phyloP scores from a whole-genome alignment of 2,113 vertebrate species.

The Clarias macrocephalus region DNA sequence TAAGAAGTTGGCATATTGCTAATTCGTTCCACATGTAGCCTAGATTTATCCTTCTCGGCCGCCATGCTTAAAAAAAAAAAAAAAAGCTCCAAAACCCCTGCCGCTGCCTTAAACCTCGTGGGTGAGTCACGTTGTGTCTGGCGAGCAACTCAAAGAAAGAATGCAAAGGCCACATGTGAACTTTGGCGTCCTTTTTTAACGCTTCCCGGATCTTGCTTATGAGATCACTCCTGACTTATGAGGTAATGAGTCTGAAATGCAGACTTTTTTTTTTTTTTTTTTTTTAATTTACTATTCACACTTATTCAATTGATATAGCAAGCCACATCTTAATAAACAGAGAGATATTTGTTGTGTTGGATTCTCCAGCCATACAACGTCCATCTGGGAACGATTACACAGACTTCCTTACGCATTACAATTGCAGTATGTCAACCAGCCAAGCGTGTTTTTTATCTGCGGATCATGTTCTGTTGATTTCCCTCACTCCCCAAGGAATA shows the following conservation, averaged over 20 bases:
- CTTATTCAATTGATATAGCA: neutral
- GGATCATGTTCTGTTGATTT: slow-evolving; percentile 39
- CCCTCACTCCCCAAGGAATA: slow-evolving; percentile 22
- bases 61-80: slow-evolving; percentile 23
- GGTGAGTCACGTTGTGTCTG: slow-evolving; percentile 42
- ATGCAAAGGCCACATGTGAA: slow-evolving; percentile 38
- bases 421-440: slow-evolving; percentile 51
- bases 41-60: slow-evolving; percentile 1
- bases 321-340: slow-evolving; percentile 36
- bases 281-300: neutral
- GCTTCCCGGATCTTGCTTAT: slow-evolving; percentile 38
- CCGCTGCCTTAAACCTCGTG: slow-evolving; percentile 21
- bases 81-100: slow-evolving; percentile 7
- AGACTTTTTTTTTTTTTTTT: neutral
- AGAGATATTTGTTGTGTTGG: slow-evolving; percentile 17
- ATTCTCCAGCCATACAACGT: slow-evolving; percentile 44
- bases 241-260: slow-evolving; percentile 25
- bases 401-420: slow-evolving; percentile 48
- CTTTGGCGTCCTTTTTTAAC: slow-evolving; percentile 19
- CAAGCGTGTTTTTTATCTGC: slow-evolving; percentile 53
- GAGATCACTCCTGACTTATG: slow-evolving; percentile 38
- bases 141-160: slow-evolving; percentile 28
- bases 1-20: neutral
- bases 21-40: slow-evolving; percentile 19
- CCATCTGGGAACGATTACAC: slow-evolving; percentile 63